Evolutionary conservation across 1,140 invertebrate genomes (phyloP), one percentile per base, ranked within the genome.

Genomic region (Capitella teleta): DNA sequence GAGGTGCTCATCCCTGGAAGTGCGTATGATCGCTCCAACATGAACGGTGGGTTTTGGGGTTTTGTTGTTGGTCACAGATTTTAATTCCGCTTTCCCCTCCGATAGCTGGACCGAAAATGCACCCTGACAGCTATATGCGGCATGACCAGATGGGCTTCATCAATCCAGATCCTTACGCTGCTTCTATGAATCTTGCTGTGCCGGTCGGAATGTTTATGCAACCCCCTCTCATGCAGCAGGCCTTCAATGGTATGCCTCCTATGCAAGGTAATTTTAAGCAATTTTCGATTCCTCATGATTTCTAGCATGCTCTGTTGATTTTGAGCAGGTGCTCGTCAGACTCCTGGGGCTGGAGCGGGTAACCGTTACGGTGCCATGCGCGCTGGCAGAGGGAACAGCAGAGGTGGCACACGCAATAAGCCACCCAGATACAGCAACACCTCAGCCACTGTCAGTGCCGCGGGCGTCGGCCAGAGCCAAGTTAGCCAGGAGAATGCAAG

Each of bases 141-240:
- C 87, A 91, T 60, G 91, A 96, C 66, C 87, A 89, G n/a, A 82
- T 94, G 48, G 85, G 86, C 18, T 94, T 87, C 67, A 94, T 95
- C 44, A 89, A 86, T 23, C 84, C 85, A 1, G 87, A 91, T 60
- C 82, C 83, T 0, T 82, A 32, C n/a, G 78, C 82, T 10, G 60
- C 62, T 5, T 63, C 66, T 14, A 56, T 72, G 45, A 72, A 68
- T 54, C 56, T 76, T 40, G 88, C 90, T 0, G 88, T 95, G 3
- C 87, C 89, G 0, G 81, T 91, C n/a, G 88, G 88, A 19, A 90
- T 92, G 85, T 91, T 93, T 58, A 87, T 92, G 82, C n/a, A n/a
- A n/a, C n/a, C n/a, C n/a, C 80, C 84, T 6, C 86, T 87, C 50
- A 80, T 90, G 28, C 85, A 85, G n/a, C 85, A 86, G 1, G 68